Base-by-base conservation (phyloP, 2,797 vertebrate genomes). In the Chloroceryle amazona region DNA sequence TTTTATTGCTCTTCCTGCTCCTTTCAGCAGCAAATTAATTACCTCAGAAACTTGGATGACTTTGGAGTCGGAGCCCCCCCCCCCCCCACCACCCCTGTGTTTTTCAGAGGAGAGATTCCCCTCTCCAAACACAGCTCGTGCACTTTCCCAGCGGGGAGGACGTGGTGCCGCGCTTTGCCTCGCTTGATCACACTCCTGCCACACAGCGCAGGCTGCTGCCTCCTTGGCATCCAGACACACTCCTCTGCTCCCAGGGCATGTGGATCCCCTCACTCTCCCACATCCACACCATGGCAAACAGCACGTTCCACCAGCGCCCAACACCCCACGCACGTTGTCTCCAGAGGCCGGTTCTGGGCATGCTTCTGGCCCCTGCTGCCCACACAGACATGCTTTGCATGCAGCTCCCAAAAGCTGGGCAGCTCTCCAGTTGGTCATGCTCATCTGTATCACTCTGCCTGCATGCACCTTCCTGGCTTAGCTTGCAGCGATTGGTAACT, bases 1-100 rank as follows among this genome's bases (percentile, higher is more conserved):
- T 88, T 95, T 94, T 92, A 90, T 95, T 96, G 80, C 78, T 95
- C 83, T 95, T 96, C 76, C 66, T 91, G 70, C 86, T 96, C 55
- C 66, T 93, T 96, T 96, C 73, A 89, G 75, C 80, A 84, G 82
- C 83, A 94, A 91, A 93, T 86, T 95, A 96, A 96, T 95, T 95
- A 82, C 81, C 73, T 86, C 86, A 86, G 91, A 91, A 94, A 92
- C 89, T 72, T 91, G 89, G 75, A 90, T 95, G 81, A 91, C 85
- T 93, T 93, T 85, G 84, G 86, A 85, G 61, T 83, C 4, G 0
- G 90, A 91, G 62, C 31, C 62, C 49, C 78, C 79, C 79, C 78
- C 78, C 79, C 25, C 19, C 52, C 52, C 11, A 79, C 65, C 81
- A 83, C 79, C 51, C 81, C 60, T 70, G 83, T 44, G 33, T 87